phyloP scores from a whole-genome alignment of 2,888 invertebrate genomes.

The Himalopsyche anomala region DNA sequence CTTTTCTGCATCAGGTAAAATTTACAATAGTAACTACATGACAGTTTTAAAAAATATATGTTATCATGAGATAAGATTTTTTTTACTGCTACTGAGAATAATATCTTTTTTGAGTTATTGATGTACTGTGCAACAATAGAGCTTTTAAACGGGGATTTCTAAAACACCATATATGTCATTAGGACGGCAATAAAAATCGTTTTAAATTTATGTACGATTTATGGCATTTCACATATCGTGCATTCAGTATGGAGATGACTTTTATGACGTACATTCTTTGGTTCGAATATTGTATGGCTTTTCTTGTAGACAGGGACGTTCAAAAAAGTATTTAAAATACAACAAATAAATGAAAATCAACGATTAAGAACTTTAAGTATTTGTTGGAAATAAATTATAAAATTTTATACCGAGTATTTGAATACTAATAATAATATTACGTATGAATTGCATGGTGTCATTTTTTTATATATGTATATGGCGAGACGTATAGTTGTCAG shows the following conservation, averaged over 20 bases:
- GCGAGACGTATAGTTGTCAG: too few species aligned
- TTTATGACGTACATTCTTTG: neutral
- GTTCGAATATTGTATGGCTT: neutral
- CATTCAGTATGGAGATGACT: conserved; percentile 4
- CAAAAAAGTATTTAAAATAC: neutral
- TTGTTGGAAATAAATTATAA: too few species aligned
- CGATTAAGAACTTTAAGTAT: too few species aligned
- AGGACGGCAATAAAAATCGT: conserved; percentile 9
- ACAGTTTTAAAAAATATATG: neutral
- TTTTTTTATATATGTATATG: too few species aligned
- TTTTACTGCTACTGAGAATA: conserved; percentile 1
- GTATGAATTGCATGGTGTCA: too few species aligned
- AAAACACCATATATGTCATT: conserved; percentile 34
- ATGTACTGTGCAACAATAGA: conserved; percentile 9
- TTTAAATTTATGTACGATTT: conserved; percentile 30
- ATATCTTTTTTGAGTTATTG: conserved; percentile 21
- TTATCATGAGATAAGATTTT: neutral
- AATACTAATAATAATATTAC: too few species aligned
- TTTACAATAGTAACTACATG: neutral
- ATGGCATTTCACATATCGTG: conserved; percentile 23
- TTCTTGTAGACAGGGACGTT: neutral
- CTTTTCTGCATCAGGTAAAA: too few species aligned
- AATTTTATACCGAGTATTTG: too few species aligned
- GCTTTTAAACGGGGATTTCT: conserved; percentile 1
- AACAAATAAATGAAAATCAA: too few species aligned